Percentiles rank a stretch among this genome's conserved stretches.
Conservation (phyloP, 2,888 invertebrate genomes). For the Kuschelorhynchus macadamiae region DNA sequence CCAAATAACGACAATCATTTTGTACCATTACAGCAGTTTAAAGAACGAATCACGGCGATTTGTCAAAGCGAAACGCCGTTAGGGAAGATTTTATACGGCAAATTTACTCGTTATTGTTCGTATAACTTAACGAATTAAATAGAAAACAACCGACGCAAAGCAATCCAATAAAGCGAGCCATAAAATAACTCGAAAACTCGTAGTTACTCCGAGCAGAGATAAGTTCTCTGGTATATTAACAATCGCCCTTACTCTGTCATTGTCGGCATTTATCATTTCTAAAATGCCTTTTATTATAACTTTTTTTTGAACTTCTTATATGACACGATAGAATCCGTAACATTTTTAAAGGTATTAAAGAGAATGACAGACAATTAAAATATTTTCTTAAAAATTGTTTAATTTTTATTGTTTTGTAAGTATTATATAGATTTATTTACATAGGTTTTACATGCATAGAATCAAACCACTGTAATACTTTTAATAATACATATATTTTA, state of each 20-base stretch:
- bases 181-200: slow-evolving; percentile 31
- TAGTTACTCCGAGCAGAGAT: slow-evolving; percentile 6
- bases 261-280: slow-evolving; percentile 62
- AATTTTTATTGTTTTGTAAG: no score
- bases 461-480: no score
- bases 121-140: slow-evolving; percentile 33
- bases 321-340: slow-evolving; percentile 7
- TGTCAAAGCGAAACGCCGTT: slow-evolving; percentile 18
- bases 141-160: slow-evolving; percentile 31
- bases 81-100: slow-evolving; percentile 27
- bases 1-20: no score
- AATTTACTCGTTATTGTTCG: slow-evolving; percentile 31
- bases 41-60: slow-evolving; percentile 22
- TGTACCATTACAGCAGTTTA: no score
- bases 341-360: no score
- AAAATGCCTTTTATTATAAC: slow-evolving; percentile 16
- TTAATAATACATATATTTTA: no score
- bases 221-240: slow-evolving; percentile 40
- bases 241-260: slow-evolving; percentile 58
- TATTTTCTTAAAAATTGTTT: no score
- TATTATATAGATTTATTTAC: no score
- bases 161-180: slow-evolving; percentile 29
- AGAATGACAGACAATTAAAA: no score
- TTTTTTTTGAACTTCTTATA: slow-evolving; percentile 5
- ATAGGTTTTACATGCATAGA: no score